A percentile compares a stretch with the other conserved stretches of the same genome.
phyloP scores from a whole-genome alignment of 2,113 vertebrate genomes.

The Lepidothrix coronata region DNA sequence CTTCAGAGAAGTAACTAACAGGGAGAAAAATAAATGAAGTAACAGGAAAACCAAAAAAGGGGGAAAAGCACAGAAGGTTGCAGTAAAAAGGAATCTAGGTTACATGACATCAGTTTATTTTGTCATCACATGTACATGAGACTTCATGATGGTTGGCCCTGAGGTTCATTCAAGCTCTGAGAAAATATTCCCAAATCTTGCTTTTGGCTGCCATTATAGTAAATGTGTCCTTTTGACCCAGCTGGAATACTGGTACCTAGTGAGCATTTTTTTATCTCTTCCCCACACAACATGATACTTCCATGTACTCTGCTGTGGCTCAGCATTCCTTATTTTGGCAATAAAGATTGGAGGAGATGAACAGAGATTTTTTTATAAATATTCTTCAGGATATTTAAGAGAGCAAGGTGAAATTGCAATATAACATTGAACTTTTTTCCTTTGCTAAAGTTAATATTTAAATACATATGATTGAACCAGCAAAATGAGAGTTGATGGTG shows the following conservation, averaged over 20 bases:
- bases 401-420: not conserved
- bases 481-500: not conserved
- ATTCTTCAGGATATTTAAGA: not conserved
- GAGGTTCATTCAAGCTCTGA: not conserved
- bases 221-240: not conserved
- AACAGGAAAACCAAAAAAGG: not conserved
- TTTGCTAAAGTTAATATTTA: not conserved
- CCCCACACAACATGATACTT: not conserved
- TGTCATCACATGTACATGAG: not conserved
- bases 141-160: not conserved
- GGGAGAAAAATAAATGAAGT: not conserved
- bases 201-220: not conserved
- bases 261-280: not conserved
- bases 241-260: not conserved
- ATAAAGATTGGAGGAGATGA: not conserved
- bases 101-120: not conserved
- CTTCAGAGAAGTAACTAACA: not conserved
- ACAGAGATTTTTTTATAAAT: not conserved
- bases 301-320: not conserved
- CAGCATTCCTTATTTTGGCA: not conserved
- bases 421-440: not conserved
- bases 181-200: not conserved
- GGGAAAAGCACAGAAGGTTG: not conserved
- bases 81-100: not conserved
- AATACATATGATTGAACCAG: not conserved